Conservation (phyloP, 2,888 invertebrate genomes). For the Tenthredo notha region DNA sequence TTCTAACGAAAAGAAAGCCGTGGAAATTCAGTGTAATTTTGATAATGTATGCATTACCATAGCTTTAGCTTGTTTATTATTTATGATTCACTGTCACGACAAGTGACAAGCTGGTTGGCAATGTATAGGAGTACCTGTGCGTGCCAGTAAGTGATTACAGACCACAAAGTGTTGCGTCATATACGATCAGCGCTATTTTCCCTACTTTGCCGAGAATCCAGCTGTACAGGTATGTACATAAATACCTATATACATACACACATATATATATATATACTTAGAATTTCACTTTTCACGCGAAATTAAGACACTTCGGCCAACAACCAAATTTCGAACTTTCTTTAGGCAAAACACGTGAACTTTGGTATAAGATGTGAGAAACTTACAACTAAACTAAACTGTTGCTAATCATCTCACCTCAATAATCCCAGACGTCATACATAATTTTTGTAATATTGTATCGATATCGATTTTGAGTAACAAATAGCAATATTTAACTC, state of each 20-base stretch:
- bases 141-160: conserved; percentile 50
- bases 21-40: conserved; percentile 38
- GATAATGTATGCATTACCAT: conserved; percentile 30
- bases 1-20: conserved; percentile 26
- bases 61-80: conserved; percentile 30
- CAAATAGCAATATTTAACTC: too few relatives aligned
- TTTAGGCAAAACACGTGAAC: neutral
- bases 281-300: conserved; percentile 10
- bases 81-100: conserved; percentile 44
- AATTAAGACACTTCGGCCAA: conserved; percentile 9
- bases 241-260: too few relatives aligned
- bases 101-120: conserved; percentile 24
- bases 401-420: neutral
- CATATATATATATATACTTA: neutral
- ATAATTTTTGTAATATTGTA: too few relatives aligned
- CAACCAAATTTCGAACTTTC: neutral
- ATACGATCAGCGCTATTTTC: conserved; percentile 26
- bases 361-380: neutral
- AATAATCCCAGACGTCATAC: neutral
- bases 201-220: neutral
- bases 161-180: conserved; percentile 41
- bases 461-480: too few relatives aligned
- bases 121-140: conserved; percentile 6
- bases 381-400: neutral
- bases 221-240: neutral